Evolutionary conservation across 2,113 vertebrate genomes (phyloP).

Genomic region (Pterophyllum scalare): DNA sequence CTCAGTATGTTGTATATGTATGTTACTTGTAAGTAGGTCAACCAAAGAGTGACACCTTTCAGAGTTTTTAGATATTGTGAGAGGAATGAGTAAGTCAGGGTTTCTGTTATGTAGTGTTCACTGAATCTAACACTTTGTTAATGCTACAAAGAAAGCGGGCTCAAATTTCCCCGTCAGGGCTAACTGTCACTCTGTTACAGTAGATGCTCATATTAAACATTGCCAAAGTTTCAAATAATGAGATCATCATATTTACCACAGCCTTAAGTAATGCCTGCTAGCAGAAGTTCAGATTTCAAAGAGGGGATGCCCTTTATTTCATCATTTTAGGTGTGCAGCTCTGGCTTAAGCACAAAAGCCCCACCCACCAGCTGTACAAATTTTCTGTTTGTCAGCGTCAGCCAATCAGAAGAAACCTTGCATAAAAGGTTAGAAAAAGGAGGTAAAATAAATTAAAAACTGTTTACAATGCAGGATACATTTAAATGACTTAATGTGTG

Average conservation of each 20-base stretch:
- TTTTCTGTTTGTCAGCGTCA: not conserved
- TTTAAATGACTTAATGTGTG: no score
- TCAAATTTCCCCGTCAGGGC: not conserved
- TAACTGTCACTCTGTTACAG: not conserved
- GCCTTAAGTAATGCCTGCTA: not conserved
- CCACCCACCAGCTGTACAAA: not conserved
- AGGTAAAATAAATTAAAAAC: not conserved
- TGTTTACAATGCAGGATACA: no score
- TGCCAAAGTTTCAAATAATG: not conserved
- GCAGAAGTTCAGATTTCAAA: not conserved
- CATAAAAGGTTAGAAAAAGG: not conserved
- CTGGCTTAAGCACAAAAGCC: no score
- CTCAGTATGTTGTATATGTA: not conserved
- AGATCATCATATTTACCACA: not conserved
- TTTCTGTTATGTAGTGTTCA: not conserved
- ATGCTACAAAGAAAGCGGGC: not conserved
- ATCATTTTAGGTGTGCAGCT: not conserved
- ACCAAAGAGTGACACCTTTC: not conserved
- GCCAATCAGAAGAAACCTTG: not conserved
- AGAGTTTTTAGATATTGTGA: not conserved
- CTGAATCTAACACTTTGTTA: not conserved
- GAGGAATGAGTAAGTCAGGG: not conserved
- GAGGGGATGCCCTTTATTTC: not conserved
- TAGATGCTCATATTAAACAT: not conserved
- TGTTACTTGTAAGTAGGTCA: not conserved